These are phyloP conservation scores for Anoncus sp. DNA, from an alignment of 2,888 invertebrate species.

Conservation along the genomic window DNA sequence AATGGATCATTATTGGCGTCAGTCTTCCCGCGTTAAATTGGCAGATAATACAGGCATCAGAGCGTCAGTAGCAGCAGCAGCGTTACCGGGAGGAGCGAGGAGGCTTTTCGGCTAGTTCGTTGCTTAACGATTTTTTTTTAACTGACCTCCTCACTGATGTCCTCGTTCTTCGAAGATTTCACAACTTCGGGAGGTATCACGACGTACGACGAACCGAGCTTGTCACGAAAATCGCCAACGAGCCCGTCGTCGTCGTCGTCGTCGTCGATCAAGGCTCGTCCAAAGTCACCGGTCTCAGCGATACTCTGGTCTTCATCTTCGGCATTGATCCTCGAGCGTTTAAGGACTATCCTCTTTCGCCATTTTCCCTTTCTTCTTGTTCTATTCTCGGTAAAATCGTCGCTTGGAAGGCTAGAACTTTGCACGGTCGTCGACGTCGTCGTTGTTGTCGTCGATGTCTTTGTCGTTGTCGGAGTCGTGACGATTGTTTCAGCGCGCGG, in stretches of 20 bases:
- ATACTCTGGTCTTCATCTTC: slow-evolving; percentile 60
- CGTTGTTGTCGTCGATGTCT: slow-evolving; percentile 26
- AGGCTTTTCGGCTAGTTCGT: slow-evolving; percentile 43
- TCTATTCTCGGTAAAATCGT: slow-evolving; percentile 29
- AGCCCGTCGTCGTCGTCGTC: slow-evolving; percentile 16
- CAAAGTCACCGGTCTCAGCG: slow-evolving; percentile 56
- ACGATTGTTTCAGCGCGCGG: slow-evolving; percentile 34
- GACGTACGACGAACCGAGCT: slow-evolving; percentile 17
- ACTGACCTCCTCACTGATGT: slow-evolving; percentile 66
- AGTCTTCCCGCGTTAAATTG: slow-evolving; percentile 55
- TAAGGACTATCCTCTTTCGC: slow-evolving; percentile 50
- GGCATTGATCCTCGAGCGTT: slow-evolving; percentile 35
- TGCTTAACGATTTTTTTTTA: slow-evolving; percentile 38
- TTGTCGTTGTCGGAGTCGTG: slow-evolving; percentile 27
- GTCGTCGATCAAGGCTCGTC: slow-evolving; percentile 36
- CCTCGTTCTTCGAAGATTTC: slow-evolving; percentile 31
- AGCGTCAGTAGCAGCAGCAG: slow-evolving; percentile 48
- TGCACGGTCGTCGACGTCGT: slow-evolving; percentile 64
- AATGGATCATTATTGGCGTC: slow-evolving; percentile 51
- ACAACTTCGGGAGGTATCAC: slow-evolving; percentile 12
- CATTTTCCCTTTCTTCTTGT: slow-evolving; percentile 43
- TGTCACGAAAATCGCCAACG: slow-evolving; percentile 10
- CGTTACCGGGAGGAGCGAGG: slow-evolving; percentile 38
- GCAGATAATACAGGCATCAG: slow-evolving; percentile 48
- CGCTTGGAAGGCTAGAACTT: slow-evolving; percentile 55